phyloP scores from a whole-genome alignment of 2,113 vertebrate species.

The Phocoena phocoena region DNA sequence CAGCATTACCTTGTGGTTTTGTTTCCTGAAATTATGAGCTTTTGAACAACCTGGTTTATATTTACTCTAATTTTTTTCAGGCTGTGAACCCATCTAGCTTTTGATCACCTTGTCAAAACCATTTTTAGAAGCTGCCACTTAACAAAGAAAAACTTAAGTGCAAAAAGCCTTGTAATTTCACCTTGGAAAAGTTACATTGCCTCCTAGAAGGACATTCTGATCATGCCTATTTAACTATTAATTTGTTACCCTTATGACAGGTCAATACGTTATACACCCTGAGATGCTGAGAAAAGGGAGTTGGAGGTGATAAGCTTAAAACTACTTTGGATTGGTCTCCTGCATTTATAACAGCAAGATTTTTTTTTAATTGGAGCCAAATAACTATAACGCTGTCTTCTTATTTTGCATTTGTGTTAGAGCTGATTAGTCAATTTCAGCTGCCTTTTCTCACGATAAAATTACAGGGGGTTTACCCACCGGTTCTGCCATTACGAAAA shows the following conservation, averaged over 20 bases:
- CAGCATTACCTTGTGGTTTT: background rate
- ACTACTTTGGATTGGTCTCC: background rate
- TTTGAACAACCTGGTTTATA: background rate
- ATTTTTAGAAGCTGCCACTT: constrained; percentile 29
- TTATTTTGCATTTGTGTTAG: constrained; percentile 26
- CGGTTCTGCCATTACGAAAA: background rate
- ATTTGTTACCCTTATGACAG: background rate
- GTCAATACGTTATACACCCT: background rate
- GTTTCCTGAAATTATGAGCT: background rate
- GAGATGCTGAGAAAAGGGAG: background rate
- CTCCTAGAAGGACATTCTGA: background rate
- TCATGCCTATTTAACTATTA: background rate
- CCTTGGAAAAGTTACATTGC: background rate
- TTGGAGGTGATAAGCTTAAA: background rate
- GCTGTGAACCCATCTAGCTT: background rate
- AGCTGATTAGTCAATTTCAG: background rate
- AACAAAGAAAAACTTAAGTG: background rate
- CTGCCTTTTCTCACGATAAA: constrained; percentile 42
- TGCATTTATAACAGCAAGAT: background rate
- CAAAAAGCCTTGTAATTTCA: background rate
- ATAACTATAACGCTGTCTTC: background rate
- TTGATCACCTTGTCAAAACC: background rate
- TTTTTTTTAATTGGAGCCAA: background rate
- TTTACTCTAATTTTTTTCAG: constrained; percentile 22
- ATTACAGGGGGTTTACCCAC: background rate